Percentiles rank a stretch among this genome's conserved stretches.
Evolutionary conservation across 2,113 vertebrate genomes (phyloP).

Genomic region (Trichechus manatus): DNA sequence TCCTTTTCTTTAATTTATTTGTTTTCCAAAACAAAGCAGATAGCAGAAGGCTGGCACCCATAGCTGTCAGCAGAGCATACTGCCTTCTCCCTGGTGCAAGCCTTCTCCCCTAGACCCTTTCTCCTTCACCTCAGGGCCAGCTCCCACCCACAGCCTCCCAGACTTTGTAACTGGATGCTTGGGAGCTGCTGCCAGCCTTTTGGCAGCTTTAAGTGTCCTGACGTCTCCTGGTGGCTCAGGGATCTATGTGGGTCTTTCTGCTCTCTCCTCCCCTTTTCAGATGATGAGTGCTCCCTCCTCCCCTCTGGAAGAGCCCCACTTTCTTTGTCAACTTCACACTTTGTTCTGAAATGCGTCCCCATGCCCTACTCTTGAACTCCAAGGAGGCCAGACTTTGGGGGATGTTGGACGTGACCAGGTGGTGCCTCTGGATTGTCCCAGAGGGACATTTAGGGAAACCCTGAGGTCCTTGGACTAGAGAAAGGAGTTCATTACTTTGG

Average conservation of each 20-base stretch:
- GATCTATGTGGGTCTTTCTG: slow-evolving; percentile 22
- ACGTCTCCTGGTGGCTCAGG: slow-evolving; percentile 57
- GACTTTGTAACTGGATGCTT: slow-evolving; percentile 24
- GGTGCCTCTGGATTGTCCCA: background rate
- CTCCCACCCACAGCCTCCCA: slow-evolving; percentile 37
- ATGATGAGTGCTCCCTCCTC: background rate
- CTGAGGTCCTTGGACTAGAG: background rate
- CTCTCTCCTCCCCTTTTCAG: background rate
- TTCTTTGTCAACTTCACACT: background rate
- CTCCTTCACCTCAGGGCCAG: background rate
- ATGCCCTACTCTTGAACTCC: too few relatives aligned
- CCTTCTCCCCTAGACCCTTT: background rate
- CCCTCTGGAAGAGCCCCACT: background rate
- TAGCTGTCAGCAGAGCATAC: background rate
- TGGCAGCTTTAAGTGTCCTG: slow-evolving; percentile 64
- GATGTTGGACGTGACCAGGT: background rate
- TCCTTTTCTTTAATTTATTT: slow-evolving; percentile 27
- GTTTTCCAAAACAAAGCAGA: slow-evolving; percentile 71
- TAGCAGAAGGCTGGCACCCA: slow-evolving; percentile 68
- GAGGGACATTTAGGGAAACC: background rate
- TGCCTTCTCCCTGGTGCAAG: slow-evolving; percentile 34
- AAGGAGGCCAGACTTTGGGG: background rate
- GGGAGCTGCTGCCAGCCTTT: slow-evolving; percentile 45
- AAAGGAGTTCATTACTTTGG: background rate
- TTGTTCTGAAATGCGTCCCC: background rate